Conservation (phyloP, 2,888 invertebrate species). For the Nowickia ferox region DNA sequence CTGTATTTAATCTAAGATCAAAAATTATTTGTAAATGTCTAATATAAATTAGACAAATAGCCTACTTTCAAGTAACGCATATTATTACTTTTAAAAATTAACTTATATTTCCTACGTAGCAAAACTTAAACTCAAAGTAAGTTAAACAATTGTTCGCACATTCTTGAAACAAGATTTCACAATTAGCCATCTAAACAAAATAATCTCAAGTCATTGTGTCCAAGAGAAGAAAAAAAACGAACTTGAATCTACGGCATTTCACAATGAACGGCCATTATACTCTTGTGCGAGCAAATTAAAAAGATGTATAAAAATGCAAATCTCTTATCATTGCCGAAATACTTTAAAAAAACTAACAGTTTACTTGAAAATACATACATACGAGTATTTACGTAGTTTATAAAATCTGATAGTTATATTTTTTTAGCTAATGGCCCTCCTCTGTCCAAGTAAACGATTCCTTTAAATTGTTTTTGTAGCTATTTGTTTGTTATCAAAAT, state of each 20-base stretch:
- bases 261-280: slow-evolving; percentile 3
- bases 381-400: too few species aligned
- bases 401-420: slow-evolving; percentile 21
- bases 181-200: background rate
- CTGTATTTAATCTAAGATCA: too few species aligned
- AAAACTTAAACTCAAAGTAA: slow-evolving; percentile 25
- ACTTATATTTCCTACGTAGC: background rate
- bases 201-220: slow-evolving; percentile 11
- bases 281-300: background rate
- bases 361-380: slow-evolving; percentile 25
- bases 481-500: background rate
- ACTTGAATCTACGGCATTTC: slow-evolving; percentile 41
- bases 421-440: slow-evolving; percentile 24
- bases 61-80: background rate
- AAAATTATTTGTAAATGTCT: too few species aligned
- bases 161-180: slow-evolving; percentile 10
- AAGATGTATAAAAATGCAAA: slow-evolving; percentile 6
- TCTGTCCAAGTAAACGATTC: background rate
- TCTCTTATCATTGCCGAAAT: slow-evolving; percentile 40
- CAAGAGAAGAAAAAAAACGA: slow-evolving; percentile 33
- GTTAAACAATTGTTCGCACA: slow-evolving; percentile 5
- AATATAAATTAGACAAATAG: too few species aligned
- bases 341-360: slow-evolving; percentile 40
- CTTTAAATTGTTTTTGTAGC: slow-evolving; percentile 12
- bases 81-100: background rate